Evolutionary conservation across 2,888 invertebrate genomes (phyloP).

Genomic region (Petrolisthes manimaculis): DNA sequence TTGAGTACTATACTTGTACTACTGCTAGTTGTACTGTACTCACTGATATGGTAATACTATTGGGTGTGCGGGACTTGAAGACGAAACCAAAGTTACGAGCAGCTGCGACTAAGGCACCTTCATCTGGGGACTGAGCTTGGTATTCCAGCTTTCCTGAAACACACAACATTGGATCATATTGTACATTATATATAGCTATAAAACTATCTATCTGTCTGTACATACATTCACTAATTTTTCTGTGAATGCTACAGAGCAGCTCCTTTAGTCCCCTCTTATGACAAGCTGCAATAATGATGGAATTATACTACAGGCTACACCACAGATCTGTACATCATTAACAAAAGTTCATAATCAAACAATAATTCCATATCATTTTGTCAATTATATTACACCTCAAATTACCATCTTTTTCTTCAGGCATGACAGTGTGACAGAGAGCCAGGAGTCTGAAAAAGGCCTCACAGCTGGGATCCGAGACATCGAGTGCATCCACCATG

Average conservation of each 20-base stretch:
- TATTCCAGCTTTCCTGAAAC: slow-evolving; percentile 77
- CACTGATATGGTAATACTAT: slow-evolving; percentile 88
- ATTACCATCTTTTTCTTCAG: slow-evolving; percentile 85
- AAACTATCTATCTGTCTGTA: no score
- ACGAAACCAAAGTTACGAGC: slow-evolving; percentile 99
- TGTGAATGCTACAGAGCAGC: no score
- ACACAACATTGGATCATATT: no score
- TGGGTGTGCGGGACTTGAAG: slow-evolving; percentile 91
- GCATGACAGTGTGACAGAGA: slow-evolving; percentile 99
- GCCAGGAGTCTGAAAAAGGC: slow-evolving; percentile 93
- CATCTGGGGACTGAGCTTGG: slow-evolving; percentile 98
- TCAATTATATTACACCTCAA: not conserved
- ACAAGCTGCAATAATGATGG: not conserved
- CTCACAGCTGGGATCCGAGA: slow-evolving; percentile 80
- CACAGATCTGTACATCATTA: no score
- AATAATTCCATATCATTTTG: no score
- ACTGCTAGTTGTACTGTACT: slow-evolving; percentile 16
- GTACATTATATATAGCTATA: no score
- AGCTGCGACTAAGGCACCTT: slow-evolving; percentile 95
- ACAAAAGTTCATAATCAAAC: no score
- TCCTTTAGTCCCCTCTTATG: not conserved
- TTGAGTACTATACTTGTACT: not conserved
- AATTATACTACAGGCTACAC: no score
- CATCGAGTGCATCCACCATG: slow-evolving; percentile 84
- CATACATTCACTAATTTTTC: no score